Conservation (phyloP, 2,888 invertebrate genomes). For the Drosophila maculinotata region DNA sequence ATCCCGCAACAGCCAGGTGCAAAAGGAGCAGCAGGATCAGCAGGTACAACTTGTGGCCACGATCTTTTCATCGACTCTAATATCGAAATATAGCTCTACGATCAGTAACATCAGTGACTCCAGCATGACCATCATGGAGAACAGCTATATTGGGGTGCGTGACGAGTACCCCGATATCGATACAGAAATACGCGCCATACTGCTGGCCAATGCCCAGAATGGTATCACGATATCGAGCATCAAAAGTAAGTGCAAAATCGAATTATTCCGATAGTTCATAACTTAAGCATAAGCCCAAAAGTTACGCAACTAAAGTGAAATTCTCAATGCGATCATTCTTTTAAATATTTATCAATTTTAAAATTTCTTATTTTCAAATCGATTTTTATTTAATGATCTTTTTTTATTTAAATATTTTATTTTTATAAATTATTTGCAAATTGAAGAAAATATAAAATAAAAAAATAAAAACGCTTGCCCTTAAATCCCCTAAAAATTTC, state of each 20-base stretch:
- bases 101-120: constrained; percentile 1
- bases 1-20: constrained; percentile 3
- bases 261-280: too few species aligned
- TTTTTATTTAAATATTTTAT: too few species aligned
- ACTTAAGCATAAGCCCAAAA: too few species aligned
- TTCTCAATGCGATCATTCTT: too few species aligned
- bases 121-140: constrained; percentile 79
- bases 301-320: too few species aligned
- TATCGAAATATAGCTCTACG: constrained; percentile 42
- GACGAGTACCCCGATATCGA: constrained; percentile 81
- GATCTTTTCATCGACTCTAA: constrained; percentile 73
- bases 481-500: too few species aligned
- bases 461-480: too few species aligned
- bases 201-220: constrained; percentile 81
- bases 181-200: constrained; percentile 80
- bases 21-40: constrained; percentile 24
- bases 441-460: too few species aligned
- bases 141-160: constrained; percentile 68
- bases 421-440: too few species aligned
- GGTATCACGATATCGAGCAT: constrained; percentile 83
- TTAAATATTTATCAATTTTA: too few species aligned
- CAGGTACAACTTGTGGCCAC: constrained; percentile 68
- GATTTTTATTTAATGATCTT: too few species aligned
- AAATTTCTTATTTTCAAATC: too few species aligned
- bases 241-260: constrained; percentile 70